Conservation (phyloP, 2,888 invertebrate genomes). For the Drosophila nr. medialis region DNA sequence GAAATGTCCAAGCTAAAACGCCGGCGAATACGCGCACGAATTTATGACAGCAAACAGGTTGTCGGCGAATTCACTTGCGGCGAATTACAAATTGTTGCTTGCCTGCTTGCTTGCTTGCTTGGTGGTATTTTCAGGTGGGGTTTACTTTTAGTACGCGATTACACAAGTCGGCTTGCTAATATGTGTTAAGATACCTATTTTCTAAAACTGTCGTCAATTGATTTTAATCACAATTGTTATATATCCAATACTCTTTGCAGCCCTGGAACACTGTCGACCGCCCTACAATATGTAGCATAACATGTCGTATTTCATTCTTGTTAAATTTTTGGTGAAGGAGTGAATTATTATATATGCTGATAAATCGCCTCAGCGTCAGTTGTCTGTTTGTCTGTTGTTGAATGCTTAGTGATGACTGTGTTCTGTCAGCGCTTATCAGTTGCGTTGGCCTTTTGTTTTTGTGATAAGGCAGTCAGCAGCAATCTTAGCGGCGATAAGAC, state of each 20-base stretch:
- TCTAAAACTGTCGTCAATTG: constrained; percentile 15
- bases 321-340: constrained; percentile 12
- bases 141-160: constrained; percentile 35
- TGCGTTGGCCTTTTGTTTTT: constrained; percentile 45
- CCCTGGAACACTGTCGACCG: constrained; percentile 24
- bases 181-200: constrained; percentile 2
- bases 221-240: constrained; percentile 43
- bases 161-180: constrained; percentile 39
- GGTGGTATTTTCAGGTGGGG: constrained; percentile 48
- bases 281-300: constrained; percentile 63
- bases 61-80: constrained; percentile 60
- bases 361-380: constrained; percentile 27
- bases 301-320: constrained; percentile 48
- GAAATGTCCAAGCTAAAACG: constrained; percentile 47
- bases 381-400: constrained; percentile 22
- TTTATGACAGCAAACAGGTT: constrained; percentile 76
- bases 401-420: constrained; percentile 38
- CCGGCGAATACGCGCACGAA: constrained; percentile 55
- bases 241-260: constrained; percentile 55
- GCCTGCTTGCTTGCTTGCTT: constrained; percentile 13
- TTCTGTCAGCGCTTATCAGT: constrained; percentile 56
- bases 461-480: constrained; percentile 42
- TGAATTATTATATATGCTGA: constrained; percentile 34
- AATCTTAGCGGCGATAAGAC: constrained; percentile 34
- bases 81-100: constrained; percentile 53